These are phyloP conservation scores for Benthosema pterotum DNA, from an alignment of 2,797 vertebrate species.

Conservation along the genomic window DNA sequence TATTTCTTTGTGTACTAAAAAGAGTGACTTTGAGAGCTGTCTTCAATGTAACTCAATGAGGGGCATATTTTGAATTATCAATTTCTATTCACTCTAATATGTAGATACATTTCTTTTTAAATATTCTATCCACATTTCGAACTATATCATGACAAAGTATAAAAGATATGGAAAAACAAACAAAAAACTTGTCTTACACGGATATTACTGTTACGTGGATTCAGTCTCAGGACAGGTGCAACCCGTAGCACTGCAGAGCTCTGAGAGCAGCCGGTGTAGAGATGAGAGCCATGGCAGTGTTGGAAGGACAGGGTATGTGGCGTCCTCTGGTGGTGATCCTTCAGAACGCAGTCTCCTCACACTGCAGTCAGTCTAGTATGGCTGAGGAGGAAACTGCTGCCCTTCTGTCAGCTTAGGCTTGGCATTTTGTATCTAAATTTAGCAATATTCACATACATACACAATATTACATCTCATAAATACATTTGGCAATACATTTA, in stretches of 20 bases:
- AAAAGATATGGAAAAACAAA: too few species aligned
- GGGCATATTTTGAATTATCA: too few species aligned
- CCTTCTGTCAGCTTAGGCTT: conserved; percentile 48
- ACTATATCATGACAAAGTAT: too few species aligned
- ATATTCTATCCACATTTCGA: too few species aligned
- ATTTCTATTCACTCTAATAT: too few species aligned
- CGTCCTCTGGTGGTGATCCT: conserved; percentile 49
- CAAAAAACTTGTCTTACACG: too few species aligned
- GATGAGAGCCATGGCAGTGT: conserved; percentile 64
- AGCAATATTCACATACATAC: conserved; percentile 71
- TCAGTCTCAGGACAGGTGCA: conserved; percentile 21
- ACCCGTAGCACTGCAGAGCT: conserved; percentile 7
- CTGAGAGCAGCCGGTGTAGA: conserved; percentile 42
- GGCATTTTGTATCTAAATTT: conserved; percentile 62
- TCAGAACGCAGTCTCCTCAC: conserved; percentile 62
- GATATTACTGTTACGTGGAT: not conserved
- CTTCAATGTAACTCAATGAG: too few species aligned
- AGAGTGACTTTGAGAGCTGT: too few species aligned
- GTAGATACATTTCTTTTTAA: too few species aligned
- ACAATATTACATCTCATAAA: conserved; percentile 79
- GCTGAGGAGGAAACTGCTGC: conserved; percentile 18
- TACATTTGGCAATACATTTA: conserved; percentile 80
- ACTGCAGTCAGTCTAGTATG: conserved; percentile 53
- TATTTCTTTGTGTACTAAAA: too few species aligned
- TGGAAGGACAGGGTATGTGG: conserved; percentile 56